These are phyloP conservation scores for Lutraria rhynchaena DNA, from an alignment of 1,140 invertebrate species.

Conservation along the genomic window DNA sequence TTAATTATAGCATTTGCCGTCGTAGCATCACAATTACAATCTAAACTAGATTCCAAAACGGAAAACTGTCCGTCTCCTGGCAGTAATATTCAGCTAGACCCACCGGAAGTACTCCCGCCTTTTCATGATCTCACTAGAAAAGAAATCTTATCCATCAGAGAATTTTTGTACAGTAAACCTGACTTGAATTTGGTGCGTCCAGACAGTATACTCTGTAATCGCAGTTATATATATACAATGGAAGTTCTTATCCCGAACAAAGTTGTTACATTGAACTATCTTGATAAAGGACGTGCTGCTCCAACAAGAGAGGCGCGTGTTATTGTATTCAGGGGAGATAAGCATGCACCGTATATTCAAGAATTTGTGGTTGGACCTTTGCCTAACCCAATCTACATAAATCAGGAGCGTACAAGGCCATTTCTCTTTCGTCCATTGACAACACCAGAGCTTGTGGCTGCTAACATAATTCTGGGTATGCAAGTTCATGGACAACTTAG, in stretches of 20 bases:
- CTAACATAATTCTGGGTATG: background rate
- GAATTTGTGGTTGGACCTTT: slow-evolving; percentile 72
- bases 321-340: slow-evolving; percentile 74
- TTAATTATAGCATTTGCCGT: slow-evolving; percentile 36
- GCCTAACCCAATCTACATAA: slow-evolving; percentile 59
- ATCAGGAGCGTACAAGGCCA: slow-evolving; percentile 35
- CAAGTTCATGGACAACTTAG: slow-evolving; percentile 28
- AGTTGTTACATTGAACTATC: slow-evolving; percentile 62
- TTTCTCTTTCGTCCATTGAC: slow-evolving; percentile 58
- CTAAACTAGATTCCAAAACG: slow-evolving; percentile 19
- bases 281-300: slow-evolving; percentile 59
- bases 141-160: slow-evolving; percentile 57
- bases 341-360: slow-evolving; percentile 62
- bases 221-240: slow-evolving; percentile 67
- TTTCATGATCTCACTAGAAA: slow-evolving; percentile 66
- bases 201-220: slow-evolving; percentile 48
- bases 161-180: slow-evolving; percentile 55
- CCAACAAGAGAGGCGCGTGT: slow-evolving; percentile 69
- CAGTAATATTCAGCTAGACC: slow-evolving; percentile 39
- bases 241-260: slow-evolving; percentile 72
- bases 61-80: slow-evolving; percentile 34
- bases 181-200: slow-evolving; percentile 61
- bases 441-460: slow-evolving; percentile 45
- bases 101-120: slow-evolving; percentile 43
- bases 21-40: slow-evolving; percentile 18